These are phyloP conservation scores for Salmo trutta DNA, from an alignment of 2,797 vertebrate species.

Conservation along the genomic window DNA sequence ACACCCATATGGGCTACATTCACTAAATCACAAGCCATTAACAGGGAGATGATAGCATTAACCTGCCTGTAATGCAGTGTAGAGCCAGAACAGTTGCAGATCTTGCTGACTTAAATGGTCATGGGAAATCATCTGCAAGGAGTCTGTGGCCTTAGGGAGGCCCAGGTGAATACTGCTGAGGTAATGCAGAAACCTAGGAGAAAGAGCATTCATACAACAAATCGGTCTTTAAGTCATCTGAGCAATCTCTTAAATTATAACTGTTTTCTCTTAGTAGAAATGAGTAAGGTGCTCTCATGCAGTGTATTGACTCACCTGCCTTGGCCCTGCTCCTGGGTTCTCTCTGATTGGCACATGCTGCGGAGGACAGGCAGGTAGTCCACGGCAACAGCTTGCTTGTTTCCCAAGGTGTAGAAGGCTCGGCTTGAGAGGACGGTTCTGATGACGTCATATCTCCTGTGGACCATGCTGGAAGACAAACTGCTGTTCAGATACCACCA, in stretches of 20 bases:
- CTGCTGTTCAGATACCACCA: background rate
- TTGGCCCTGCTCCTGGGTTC: constrained; percentile 67
- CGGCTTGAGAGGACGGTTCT: constrained; percentile 73
- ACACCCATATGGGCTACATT: background rate
- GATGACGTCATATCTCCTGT: constrained; percentile 73
- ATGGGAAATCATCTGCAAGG: constrained; percentile 78
- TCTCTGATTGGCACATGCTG: constrained; percentile 80
- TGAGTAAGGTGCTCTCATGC: no score
- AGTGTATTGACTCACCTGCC: constrained; percentile 73
- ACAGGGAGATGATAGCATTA: background rate
- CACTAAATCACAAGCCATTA: background rate
- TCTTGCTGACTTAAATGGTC: no score
- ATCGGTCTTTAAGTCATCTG: background rate
- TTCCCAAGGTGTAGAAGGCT: constrained; percentile 74
- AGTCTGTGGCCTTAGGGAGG: constrained; percentile 76
- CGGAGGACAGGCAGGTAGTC: constrained; percentile 89
- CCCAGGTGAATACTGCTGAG: constrained; percentile 80
- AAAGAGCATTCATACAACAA: background rate
- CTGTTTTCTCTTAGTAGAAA: background rate
- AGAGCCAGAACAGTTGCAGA: background rate
- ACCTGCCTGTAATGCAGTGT: background rate
- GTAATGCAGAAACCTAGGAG: constrained; percentile 73
- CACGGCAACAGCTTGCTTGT: constrained; percentile 72
- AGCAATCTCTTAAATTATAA: background rate
- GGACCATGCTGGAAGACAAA: constrained; percentile 60